Conservation (phyloP, 2,113 vertebrate genomes). For the Gyps fulvus region DNA sequence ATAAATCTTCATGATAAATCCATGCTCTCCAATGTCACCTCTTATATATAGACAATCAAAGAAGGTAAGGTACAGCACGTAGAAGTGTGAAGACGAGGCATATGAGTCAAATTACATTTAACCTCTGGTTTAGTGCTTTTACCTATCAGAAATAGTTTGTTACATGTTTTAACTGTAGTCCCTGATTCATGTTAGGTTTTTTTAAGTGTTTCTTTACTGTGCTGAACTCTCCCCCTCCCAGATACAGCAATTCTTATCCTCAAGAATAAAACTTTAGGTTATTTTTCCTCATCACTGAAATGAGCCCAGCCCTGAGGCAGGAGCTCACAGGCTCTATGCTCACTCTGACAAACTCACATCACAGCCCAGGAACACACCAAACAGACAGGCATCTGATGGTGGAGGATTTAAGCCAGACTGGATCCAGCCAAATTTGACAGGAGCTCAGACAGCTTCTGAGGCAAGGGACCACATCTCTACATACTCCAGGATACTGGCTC, state of each 20-base stretch:
- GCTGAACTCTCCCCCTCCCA: not conserved
- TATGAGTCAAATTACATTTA: not conserved
- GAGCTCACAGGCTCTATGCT: not conserved
- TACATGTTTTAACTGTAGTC: not conserved
- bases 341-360: not conserved
- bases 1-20: slow-evolving; percentile 32
- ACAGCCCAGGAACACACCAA: rapidly evolving
- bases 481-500: not conserved
- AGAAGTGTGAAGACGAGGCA: not conserved
- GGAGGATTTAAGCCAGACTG: not conserved
- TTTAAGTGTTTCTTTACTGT: not conserved
- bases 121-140: not conserved
- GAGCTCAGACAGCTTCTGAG: not conserved
- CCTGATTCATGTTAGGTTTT: not conserved
- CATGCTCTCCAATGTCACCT: slow-evolving; percentile 34
- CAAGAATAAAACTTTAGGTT: not conserved
- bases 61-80: not conserved
- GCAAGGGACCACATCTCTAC: not conserved
- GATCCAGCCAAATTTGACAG: not conserved
- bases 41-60: slow-evolving; percentile 43
- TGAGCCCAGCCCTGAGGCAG: not conserved
- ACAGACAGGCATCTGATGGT: not conserved
- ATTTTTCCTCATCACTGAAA: not conserved
- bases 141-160: not conserved
- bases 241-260: not conserved